These are phyloP conservation scores for Pterostichus madidus DNA, from an alignment of 2,888 invertebrate species.

Conservation along the genomic window DNA sequence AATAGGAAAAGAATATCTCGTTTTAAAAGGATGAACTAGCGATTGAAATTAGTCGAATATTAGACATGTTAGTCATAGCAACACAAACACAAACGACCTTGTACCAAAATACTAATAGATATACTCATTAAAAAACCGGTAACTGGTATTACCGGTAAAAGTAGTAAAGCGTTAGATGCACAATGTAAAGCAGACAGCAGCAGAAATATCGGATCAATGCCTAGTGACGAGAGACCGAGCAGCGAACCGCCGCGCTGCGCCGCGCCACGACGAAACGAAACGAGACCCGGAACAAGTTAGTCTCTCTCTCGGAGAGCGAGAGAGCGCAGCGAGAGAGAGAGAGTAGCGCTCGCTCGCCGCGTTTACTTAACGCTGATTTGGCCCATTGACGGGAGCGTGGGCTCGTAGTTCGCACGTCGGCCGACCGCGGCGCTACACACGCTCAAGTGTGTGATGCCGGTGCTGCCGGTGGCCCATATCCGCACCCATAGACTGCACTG, in stretches of 20 bases:
- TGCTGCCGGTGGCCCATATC: slow-evolving; percentile 13
- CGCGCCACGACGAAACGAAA: background rate
- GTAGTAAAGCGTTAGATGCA: too few relatives aligned
- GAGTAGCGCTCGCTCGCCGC: slow-evolving; percentile 18
- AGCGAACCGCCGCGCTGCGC: too few relatives aligned
- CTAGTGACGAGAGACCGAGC: background rate
- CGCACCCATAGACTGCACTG: background rate
- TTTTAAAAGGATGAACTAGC: too few relatives aligned
- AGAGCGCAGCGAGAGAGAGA: slow-evolving; percentile 5
- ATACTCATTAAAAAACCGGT: too few relatives aligned
- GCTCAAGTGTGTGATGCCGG: background rate
- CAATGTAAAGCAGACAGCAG: too few relatives aligned
- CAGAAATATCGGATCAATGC: slow-evolving; percentile 2
- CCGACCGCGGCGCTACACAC: slow-evolving; percentile 25
- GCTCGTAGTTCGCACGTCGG: slow-evolving; percentile 50
- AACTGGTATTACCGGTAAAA: too few relatives aligned
- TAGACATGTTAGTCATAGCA: too few relatives aligned
- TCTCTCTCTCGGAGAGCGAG: background rate
- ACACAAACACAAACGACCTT: too few relatives aligned
- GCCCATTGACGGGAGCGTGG: slow-evolving; percentile 48
- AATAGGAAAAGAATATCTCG: too few relatives aligned
- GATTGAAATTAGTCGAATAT: too few relatives aligned
- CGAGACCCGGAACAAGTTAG: slow-evolving; percentile 16
- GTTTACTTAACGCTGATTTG: slow-evolving; percentile 65
- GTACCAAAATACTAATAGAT: too few relatives aligned